Base-by-base conservation (phyloP, 2,113 vertebrate species). In the Tetrax tetrax region DNA sequence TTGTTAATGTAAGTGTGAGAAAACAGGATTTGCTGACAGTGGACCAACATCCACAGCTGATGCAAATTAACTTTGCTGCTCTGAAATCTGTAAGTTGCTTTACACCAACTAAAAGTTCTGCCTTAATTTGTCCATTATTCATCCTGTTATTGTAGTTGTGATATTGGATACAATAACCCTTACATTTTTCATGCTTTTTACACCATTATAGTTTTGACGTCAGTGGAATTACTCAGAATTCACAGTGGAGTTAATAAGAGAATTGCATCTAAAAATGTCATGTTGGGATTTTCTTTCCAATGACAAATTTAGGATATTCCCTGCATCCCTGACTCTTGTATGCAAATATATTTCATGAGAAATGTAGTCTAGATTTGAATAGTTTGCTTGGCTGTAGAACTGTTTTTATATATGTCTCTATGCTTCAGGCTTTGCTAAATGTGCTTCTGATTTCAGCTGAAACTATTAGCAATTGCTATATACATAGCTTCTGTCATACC, bases 371-470 rank as follows among this genome's bases (percentile, higher is more conserved):
- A 83, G 37, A 4, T 93, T 81, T 87, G 92, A 94, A 94, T 84
- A 84, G 33, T 56, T 91, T 87, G 1, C 83, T 95, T 97, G 70
- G 79, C 68, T 87, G 37, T 86, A 92, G 83, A 84, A 56, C 48
- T 87, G 45, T 89, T 93, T 97, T 72, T 87, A 48, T 90, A 63
- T 41, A 57, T 91, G 14, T 77, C 72, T 75, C 37, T 78, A 10
- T 79, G 45, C 77, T 96, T 98, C 56, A 74, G 60, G 41, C 50
- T 94, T 94, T 95, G 41, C 87, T 91, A 96, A 96, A 89, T 21
- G 20, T 90, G 15, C 19, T 90, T 81, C 68, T 95, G 61, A 85
- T 92, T 90, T 66, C 53, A 95, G 70, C 59, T 81, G 89, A 90
- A 66, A 90, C 31, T 61, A 43, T 81, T 92, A 88, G 31, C 8